A percentile compares a stretch with the other conserved stretches of the same genome.
phyloP scores from a whole-genome alignment of 2,113 vertebrate genomes.

The Cephalopterus ornatus region DNA sequence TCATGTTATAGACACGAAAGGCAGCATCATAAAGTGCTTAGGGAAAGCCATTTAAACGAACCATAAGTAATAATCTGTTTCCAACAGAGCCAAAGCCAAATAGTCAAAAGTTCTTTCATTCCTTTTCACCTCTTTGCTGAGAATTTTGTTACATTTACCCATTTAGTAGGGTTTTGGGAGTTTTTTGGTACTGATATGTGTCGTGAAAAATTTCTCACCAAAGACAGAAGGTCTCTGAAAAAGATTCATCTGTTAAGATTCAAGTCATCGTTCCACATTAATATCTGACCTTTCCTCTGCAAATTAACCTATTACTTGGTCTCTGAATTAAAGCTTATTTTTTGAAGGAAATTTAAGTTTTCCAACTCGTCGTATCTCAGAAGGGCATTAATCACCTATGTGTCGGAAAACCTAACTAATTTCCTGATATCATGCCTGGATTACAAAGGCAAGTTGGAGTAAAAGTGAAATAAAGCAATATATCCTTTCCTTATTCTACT shows the following conservation, averaged over 20 bases:
- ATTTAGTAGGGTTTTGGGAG: fast-evolving
- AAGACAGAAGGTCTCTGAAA: background rate
- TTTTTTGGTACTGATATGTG: background rate
- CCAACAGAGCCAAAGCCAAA: background rate
- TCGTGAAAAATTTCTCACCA: background rate
- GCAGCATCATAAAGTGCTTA: background rate
- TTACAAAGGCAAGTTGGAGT: background rate
- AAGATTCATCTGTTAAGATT: background rate
- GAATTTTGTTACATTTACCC: background rate
- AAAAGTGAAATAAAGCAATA: background rate
- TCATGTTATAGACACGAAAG: background rate
- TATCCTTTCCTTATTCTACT: background rate
- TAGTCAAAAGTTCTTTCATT: background rate
- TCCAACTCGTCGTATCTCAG: background rate
- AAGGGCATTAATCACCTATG: background rate
- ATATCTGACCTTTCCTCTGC: background rate
- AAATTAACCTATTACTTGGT: background rate
- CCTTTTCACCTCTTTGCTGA: background rate
- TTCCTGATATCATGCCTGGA: background rate
- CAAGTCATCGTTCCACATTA: background rate
- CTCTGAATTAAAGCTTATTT: background rate
- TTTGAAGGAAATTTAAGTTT: background rate
- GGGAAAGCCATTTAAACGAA: background rate
- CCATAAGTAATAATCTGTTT: background rate
- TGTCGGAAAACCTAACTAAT: background rate